These are phyloP conservation scores for Dipus sagitta DNA, from an alignment of 2,797 vertebrate species.

Conservation along the genomic window DNA sequence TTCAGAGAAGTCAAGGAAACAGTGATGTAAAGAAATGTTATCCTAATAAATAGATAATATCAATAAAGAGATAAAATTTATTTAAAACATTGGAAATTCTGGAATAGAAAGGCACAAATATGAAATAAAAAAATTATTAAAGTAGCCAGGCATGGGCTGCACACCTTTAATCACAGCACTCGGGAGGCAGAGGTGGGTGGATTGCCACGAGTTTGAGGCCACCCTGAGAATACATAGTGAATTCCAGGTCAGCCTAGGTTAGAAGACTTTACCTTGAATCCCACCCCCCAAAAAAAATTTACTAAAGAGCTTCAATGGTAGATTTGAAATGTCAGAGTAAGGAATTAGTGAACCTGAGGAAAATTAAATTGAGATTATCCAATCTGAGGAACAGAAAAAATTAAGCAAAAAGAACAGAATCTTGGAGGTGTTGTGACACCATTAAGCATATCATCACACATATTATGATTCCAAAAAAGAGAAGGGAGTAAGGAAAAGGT, in stretches of 20 bases:
- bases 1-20: constrained; percentile 50
- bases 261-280: no score
- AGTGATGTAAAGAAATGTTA: background rate
- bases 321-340: constrained; percentile 28
- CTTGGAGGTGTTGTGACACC: background rate
- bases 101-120: constrained; percentile 23
- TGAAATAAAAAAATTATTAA: constrained; percentile 45
- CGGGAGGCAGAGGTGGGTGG: no score
- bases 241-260: no score
- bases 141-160: no score
- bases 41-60: constrained; percentile 30
- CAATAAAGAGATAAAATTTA: constrained; percentile 18
- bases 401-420: background rate
- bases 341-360: constrained; percentile 32
- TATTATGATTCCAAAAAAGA: background rate
- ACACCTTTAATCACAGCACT: no score
- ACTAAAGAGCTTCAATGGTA: background rate
- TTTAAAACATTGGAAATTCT: background rate
- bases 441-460: constrained; percentile 8
- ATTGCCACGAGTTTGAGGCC: no score
- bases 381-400: constrained; percentile 42
- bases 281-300: background rate
- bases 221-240: no score
- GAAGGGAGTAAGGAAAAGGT: background rate
- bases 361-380: background rate